These are phyloP conservation scores for Entelurus aequoreus DNA, from an alignment of 2,113 vertebrate species.

Conservation along the genomic window DNA sequence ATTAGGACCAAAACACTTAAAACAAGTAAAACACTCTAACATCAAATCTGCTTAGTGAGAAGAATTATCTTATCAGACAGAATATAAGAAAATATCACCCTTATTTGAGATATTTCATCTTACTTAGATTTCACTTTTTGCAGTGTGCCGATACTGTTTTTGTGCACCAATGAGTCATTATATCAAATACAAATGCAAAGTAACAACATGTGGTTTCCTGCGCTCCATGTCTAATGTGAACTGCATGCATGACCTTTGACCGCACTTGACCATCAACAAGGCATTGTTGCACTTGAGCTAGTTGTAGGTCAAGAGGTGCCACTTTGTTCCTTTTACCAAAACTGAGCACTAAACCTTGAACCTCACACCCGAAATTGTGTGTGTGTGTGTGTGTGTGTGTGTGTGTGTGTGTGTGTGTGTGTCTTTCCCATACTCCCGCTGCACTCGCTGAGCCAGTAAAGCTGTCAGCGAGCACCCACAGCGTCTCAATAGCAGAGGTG, in stretches of 20 bases:
- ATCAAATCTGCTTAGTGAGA: too few species aligned
- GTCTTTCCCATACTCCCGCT: constrained; percentile 76
- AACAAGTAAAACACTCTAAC: too few species aligned
- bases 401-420: constrained; percentile 26
- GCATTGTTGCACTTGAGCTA: constrained; percentile 72
- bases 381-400: constrained; percentile 3
- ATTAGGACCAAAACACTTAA: too few species aligned
- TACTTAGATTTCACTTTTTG: too few species aligned
- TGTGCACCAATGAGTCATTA: too few species aligned
- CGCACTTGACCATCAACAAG: constrained; percentile 57
- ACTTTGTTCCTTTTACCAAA: constrained; percentile 84
- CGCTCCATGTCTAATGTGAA: too few species aligned
- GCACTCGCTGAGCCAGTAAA: constrained; percentile 79
- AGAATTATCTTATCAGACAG: too few species aligned
- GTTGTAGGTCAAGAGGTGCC: constrained; percentile 74
- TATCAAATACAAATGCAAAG: too few species aligned
- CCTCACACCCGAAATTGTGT: constrained; percentile 62
- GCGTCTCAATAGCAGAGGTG: constrained; percentile 75
- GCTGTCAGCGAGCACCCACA: constrained; percentile 82
- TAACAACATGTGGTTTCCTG: too few species aligned
- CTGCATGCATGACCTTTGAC: constrained; percentile 5
- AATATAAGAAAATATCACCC: too few species aligned
- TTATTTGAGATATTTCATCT: too few species aligned
- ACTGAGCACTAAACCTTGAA: constrained; percentile 75
- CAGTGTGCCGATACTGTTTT: too few species aligned